phyloP scores from a whole-genome alignment of 1,140 invertebrate genomes.

The Linepithema humile region DNA sequence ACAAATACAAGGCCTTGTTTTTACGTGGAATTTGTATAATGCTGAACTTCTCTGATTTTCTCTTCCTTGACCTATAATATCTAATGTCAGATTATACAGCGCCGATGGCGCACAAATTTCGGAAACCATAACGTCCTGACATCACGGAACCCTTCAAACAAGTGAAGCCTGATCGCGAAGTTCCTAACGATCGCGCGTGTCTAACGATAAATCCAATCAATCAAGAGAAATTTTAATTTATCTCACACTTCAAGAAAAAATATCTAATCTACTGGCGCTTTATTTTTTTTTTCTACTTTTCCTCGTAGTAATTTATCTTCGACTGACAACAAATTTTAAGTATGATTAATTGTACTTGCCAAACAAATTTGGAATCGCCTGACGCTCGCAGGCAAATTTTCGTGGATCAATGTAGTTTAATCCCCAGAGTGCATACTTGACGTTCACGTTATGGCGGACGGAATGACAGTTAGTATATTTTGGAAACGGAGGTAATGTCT shows the following conservation, averaged over 20 bases:
- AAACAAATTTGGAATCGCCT: background rate
- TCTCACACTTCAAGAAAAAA: background rate
- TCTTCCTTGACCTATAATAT: constrained; percentile 17
- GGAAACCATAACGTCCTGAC: constrained; percentile 1
- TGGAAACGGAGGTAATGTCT: constrained; percentile 75
- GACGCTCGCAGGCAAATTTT: constrained; percentile 3
- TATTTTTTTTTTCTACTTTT: too few relatives aligned
- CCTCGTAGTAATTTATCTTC: too few relatives aligned
- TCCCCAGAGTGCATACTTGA: background rate
- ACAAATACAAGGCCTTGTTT: background rate
- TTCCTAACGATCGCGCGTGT: background rate
- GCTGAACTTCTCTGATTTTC: background rate
- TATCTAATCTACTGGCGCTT: background rate
- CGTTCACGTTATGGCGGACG: constrained; percentile 27
- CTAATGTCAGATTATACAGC: background rate
- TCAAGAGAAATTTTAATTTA: background rate
- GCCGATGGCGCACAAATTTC: constrained; percentile 51
- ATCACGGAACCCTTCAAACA: constrained; percentile 22
- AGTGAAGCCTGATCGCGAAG: background rate
- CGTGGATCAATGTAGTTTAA: background rate
- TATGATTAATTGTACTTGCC: background rate
- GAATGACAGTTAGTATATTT: constrained; percentile 69
- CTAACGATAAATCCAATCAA: background rate
- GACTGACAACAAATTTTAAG: background rate
- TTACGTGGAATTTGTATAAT: background rate